Conservation (phyloP, 2,797 vertebrate species). For the Acrocephalus scirpaceus region DNA sequence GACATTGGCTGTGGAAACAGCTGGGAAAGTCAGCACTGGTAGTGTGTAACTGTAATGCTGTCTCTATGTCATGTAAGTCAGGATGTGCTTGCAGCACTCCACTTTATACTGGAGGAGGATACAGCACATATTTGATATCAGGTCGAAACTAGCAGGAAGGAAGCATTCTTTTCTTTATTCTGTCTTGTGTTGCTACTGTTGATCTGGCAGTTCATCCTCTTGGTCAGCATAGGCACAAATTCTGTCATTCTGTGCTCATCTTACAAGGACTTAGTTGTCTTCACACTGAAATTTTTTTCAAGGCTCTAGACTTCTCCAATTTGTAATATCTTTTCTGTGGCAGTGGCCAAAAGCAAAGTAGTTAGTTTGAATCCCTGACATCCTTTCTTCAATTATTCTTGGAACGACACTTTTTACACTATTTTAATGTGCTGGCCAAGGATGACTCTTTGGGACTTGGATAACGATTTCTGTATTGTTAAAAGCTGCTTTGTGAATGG, state of each 20-base stretch:
- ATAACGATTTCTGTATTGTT: background rate
- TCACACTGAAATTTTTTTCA: background rate
- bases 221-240: background rate
- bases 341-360: background rate
- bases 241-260: background rate
- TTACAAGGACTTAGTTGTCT: background rate
- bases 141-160: background rate
- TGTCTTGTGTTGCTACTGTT: background rate
- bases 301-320: background rate
- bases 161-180: background rate
- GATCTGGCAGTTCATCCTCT: background rate
- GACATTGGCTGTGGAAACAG: background rate
- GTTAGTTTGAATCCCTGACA: background rate
- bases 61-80: accelerated
- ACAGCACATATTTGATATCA: background rate
- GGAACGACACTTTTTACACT: background rate
- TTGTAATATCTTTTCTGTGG: background rate
- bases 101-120: background rate
- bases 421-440: background rate
- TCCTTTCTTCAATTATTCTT: background rate
- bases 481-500: background rate
- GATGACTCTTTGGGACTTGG: background rate
- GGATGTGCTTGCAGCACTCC: background rate
- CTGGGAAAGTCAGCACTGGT: background rate
- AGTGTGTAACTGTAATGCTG: background rate